Base-by-base conservation (phyloP, 2,888 invertebrate species). In the Hecatera dysodea region DNA sequence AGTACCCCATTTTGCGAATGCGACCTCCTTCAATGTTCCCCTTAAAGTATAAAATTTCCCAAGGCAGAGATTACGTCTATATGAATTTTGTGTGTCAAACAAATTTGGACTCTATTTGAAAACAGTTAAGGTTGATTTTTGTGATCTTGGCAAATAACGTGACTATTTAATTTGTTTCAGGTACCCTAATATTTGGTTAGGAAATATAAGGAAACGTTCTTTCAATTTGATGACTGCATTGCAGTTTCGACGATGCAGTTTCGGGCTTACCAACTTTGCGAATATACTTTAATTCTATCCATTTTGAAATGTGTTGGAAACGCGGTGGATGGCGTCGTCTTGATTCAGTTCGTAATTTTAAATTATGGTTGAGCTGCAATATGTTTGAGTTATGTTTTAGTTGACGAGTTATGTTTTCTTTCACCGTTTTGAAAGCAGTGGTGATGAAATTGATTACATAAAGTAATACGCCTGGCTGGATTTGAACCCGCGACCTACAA, bases 11-110 rank as follows among this genome's bases (percentile, higher is more conserved):
- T 83, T 52, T 22, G 11, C 56, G 46, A 78, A 76, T 65, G 61
- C 39, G 63, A 33, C 61, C 39, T 53, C 67, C 64, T 61, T 42
- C 29, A 80, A 74, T 65, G 59, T 72, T 67, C 64, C 17, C 56
- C 63, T 55, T 69, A 67, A 80, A 67, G 74, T 69, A 68, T 83
- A 65, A 70, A 73, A 84, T 83, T 83, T 81, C 81, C 74, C 84
- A 22, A 66, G 76, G 64, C 27, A 70, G 53, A 72, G 65, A 67
- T 77, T 80, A 74, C 24, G 33, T 56, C 65, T 62, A 52, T 57
- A 67, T 62, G 24, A 44, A 65, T 48, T 52, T 65, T 65, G 27
- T 11, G 2, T 11, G 19, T 8, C 29, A 52, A 55, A 19, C 19
- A 0, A 56, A 42, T 56, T 63, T 53, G 17, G 15, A 77, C 72